Conservation (phyloP, 2,113 vertebrate genomes). For the Oreochromis spilurus region DNA sequence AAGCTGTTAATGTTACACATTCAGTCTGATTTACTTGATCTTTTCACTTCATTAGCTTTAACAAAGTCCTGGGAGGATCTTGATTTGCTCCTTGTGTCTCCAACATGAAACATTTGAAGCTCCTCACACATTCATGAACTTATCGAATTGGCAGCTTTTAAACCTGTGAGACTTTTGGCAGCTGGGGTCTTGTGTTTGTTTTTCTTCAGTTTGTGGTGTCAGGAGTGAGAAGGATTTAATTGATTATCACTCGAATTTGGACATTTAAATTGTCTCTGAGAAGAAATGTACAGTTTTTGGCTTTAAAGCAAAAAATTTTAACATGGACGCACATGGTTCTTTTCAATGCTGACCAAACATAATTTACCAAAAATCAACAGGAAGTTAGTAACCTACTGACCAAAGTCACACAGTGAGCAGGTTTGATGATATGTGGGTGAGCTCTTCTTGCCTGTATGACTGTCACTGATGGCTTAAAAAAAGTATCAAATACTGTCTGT, state of each 20-base stretch:
- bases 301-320: not conserved
- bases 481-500: not conserved
- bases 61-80: not conserved
- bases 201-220: not conserved
- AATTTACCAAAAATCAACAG: not conserved
- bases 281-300: not conserved
- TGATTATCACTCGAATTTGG: not conserved
- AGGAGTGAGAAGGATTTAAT: not conserved
- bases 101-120: not conserved
- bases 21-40: not conserved
- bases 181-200: not conserved
- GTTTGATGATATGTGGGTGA: not conserved
- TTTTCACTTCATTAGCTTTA: not conserved
- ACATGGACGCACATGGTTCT: not conserved
- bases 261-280: not conserved
- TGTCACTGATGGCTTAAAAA: not conserved
- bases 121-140: not conserved
- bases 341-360: not conserved
- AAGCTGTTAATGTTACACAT: slow-evolving; percentile 17
- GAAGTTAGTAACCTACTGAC: not conserved
- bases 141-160: not conserved
- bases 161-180: not conserved
- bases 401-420: not conserved
- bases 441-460: not conserved
- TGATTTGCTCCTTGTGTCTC: not conserved